Base-by-base conservation (phyloP, 2,888 invertebrate genomes). In the Meliscaeva auricollis region DNA sequence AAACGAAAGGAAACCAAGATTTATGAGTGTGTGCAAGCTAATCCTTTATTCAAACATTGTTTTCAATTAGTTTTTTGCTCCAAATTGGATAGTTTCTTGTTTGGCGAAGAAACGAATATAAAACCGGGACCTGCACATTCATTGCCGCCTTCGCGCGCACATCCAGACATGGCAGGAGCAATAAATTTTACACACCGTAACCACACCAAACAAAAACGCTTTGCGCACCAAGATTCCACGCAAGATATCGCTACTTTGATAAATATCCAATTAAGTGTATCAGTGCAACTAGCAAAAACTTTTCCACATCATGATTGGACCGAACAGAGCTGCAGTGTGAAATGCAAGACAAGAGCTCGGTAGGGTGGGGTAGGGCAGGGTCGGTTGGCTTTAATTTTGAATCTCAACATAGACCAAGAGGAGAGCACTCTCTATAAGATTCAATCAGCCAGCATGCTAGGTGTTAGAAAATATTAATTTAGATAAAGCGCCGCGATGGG, bases 191-290 rank as follows among this genome's bases (percentile, higher is more conserved):
- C 73, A 62, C 64, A 73, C 56, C 35, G 15, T 60, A 60, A 52
- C 68, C 75, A 62, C 66, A 46, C 9, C 62, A 76, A 81, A 76
- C 72, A 81, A 62, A 48, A 83, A 50, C 73, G 72, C 69, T 81
- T 73, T 76, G 85, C 75, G 46, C 76, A 30, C 64, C 8, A 20
- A 76, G 81, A 85, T 85, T 64, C 75, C 35, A 54, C 68, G n/a
- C 62, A 22, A 62, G 85, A 85, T 85, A 81, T 81, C 48, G 54
- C 20, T 26, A 62, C 50, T 56, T 77, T 76, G 85, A 85, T 85
- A 81, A 81, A 85, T 85, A 85, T 85, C 85, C 85, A 85, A 85
- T 85, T 85, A 85, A 85, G 81, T 62, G 62, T 73, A 73, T 73
- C 77, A 77, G 81, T 77, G 62, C 72, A 70, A 56, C 81, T 32